phyloP scores from a whole-genome alignment of 1,140 invertebrate species.

The Steinernema feltiae region DNA sequence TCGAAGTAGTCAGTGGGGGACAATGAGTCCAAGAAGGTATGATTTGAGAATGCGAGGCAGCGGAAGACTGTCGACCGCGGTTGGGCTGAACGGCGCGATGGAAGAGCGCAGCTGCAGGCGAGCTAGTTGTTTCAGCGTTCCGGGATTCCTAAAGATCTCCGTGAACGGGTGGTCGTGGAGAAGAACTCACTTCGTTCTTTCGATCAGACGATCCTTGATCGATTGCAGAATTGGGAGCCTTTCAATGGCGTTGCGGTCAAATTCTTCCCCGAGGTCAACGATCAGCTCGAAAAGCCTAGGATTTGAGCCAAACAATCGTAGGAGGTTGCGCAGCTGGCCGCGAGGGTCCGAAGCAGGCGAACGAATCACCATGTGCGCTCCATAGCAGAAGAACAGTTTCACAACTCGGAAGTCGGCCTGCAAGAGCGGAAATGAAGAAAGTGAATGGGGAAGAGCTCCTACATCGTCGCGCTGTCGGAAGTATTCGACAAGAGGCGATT shows the following conservation, averaged over 20 bases:
- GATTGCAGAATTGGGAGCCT: conserved; percentile 27
- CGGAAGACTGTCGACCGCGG: conserved; percentile 20
- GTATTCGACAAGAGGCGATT: conserved; percentile 41
- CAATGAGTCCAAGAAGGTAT: conserved; percentile 23
- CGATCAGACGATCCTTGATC: conserved; percentile 29
- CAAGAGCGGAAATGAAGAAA: background rate
- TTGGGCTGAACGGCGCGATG: conserved; percentile 25
- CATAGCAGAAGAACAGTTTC: conserved; percentile 31
- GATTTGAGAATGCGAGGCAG: conserved; percentile 23
- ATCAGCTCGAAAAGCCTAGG: conserved; percentile 20
- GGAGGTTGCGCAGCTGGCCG: conserved; percentile 36
- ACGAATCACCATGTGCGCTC: conserved; percentile 36
- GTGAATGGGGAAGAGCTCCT: background rate
- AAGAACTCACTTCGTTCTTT: conserved; percentile 25
- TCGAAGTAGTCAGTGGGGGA: background rate
- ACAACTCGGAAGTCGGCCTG: conserved; percentile 35
- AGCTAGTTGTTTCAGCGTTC: conserved; percentile 27
- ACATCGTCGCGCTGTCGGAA: conserved; percentile 36
- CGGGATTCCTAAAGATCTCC: conserved; percentile 23
- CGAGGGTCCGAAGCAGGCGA: conserved; percentile 32
- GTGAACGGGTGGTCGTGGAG: background rate
- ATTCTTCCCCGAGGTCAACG: conserved; percentile 28
- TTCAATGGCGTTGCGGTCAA: conserved; percentile 32
- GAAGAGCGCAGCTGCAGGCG: conserved; percentile 23
- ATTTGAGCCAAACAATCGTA: conserved; percentile 20